These are phyloP conservation scores for Schrankia costaestrigalis DNA, from an alignment of 2,888 invertebrate species.

Conservation along the genomic window DNA sequence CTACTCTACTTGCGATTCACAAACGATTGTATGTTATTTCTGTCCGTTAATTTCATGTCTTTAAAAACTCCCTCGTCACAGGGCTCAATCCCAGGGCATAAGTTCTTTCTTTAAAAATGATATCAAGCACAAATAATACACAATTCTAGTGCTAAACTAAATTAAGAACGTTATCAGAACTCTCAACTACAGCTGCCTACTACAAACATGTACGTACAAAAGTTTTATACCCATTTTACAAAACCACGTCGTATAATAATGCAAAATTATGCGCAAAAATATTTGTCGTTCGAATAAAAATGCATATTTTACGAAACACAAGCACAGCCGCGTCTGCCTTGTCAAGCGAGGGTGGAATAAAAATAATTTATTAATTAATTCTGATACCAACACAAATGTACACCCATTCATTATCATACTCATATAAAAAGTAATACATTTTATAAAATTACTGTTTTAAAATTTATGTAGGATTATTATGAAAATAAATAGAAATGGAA, in stretches of 20 bases:
- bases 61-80: no score
- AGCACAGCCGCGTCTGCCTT: conserved; percentile 13
- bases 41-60: no score
- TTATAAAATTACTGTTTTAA: background rate
- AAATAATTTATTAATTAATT: conserved; percentile 34
- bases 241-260: conserved; percentile 11
- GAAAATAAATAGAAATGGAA: background rate
- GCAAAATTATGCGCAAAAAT: conserved; percentile 23
- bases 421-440: conserved; percentile 6
- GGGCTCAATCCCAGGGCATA: no score
- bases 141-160: background rate
- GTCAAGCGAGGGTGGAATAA: conserved; percentile 8
- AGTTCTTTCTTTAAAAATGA: no score
- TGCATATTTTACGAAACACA: conserved; percentile 26
- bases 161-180: background rate
- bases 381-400: conserved; percentile 29
- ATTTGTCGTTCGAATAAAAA: conserved; percentile 19
- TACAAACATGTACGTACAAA: conserved; percentile 4
- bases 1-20: no score
- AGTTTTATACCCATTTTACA: conserved; percentile 1
- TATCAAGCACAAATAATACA: background rate
- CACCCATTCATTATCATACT: conserved; percentile 23
- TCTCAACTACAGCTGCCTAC: background rate
- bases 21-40: no score
- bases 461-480: background rate